Base-by-base conservation (phyloP, 2,113 vertebrate genomes). In the Uropsilus gracilis region DNA sequence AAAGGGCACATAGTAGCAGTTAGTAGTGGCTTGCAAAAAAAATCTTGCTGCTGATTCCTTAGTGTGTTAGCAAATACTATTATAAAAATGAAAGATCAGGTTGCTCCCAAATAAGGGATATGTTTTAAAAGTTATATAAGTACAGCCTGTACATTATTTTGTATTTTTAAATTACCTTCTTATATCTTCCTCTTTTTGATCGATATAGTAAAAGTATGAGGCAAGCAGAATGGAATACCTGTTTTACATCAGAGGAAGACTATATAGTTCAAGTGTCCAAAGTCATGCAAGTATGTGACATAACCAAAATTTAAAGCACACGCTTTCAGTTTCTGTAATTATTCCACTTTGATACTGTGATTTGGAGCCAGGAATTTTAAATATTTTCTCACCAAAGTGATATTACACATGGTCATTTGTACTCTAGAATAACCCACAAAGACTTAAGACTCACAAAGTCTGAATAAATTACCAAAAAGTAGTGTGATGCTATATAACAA, bases 271-370 rank as follows among this genome's bases (percentile, higher is more conserved):
- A 55, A 85, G 3, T 71, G 50, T 8, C 37, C 20, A 81, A 32
- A 48, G 44, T 83, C 61, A 73, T 14, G 22, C 14, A 53, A 89
- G 17, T 14, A 63, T 78, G 81, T 22, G 28, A 77, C 77, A 75
- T 39, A 92, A 64, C 39, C 20, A 73, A 82, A 86, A 90, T 28
- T 69, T 44, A 90, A 84, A 57, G 57, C 22, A n/a, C 11, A 87
- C 20, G 26, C 89, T 76, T 95, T 71, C 64, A n/a, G 17, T 88
- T 63, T 84, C 48, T 95, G 48, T 68, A 42, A 85, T 64, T 55
- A 64, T 18, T 59, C 10, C 17, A 81, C 26, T 82, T 2, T 82
- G 30, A 48, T 37, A 14, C 57, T 44, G n/a, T 30, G 80, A 90
- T 8, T 1, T 71, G 32, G 59, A 81, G 11, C 55, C 42, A 61